These are phyloP conservation scores for Echiichthys vipera DNA, from an alignment of 2,797 vertebrate species.

Conservation along the genomic window DNA sequence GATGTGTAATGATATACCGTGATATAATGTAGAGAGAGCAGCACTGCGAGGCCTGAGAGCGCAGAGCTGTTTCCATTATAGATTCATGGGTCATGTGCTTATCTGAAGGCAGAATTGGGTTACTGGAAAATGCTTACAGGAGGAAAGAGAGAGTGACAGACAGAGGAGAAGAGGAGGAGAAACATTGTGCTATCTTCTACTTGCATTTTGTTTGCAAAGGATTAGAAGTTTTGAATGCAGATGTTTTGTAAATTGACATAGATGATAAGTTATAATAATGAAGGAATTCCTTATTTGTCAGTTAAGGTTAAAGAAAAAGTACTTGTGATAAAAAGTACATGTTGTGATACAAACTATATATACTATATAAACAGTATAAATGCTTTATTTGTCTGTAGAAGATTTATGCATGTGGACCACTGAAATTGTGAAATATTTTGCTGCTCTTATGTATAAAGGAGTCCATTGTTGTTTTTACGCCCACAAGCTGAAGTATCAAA, in stretches of 20 bases:
- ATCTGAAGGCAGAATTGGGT: constrained; percentile 9
- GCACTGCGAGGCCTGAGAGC: constrained; percentile 9
- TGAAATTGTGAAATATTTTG: background rate
- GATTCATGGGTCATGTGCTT: constrained; percentile 31
- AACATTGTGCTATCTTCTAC: background rate
- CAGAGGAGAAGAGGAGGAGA: background rate
- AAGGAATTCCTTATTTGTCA: background rate
- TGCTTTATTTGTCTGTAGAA: background rate
- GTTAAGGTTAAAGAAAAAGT: background rate
- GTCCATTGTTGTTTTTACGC: constrained; percentile 28
- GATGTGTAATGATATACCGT: constrained; percentile 14
- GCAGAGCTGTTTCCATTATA: constrained; percentile 26
- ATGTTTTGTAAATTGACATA: background rate
- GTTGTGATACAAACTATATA: background rate
- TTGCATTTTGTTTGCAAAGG: background rate
- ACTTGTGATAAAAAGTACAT: background rate
- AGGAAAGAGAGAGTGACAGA: background rate
- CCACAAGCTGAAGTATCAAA: constrained; percentile 32
- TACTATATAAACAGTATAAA: no score
- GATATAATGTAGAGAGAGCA: constrained; percentile 15
- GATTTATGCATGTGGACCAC: background rate
- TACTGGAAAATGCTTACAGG: constrained; percentile 22
- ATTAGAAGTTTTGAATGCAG: background rate
- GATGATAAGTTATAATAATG: background rate
- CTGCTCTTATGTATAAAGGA: constrained; percentile 11